These are phyloP conservation scores for Ginglymostoma cirratum DNA, from an alignment of 2,113 vertebrate species.

Conservation along the genomic window DNA sequence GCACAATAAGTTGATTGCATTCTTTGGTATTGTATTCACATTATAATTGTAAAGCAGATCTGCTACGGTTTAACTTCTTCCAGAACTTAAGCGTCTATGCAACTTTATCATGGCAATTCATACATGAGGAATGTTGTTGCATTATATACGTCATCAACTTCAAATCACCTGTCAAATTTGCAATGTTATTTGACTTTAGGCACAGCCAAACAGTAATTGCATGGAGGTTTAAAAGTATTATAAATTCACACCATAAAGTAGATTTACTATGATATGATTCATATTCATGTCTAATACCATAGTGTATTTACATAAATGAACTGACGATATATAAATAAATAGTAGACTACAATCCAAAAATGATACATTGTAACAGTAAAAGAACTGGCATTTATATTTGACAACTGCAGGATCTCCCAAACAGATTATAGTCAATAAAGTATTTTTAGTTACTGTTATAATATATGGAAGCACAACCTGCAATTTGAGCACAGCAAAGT, in stretches of 20 bases:
- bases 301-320: not conserved
- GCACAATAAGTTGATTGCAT: no score
- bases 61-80: not conserved
- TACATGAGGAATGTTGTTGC: not conserved
- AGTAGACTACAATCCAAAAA: not conserved
- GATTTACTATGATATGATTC: not conserved
- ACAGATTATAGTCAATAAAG: not conserved
- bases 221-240: not conserved
- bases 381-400: not conserved
- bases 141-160: not conserved
- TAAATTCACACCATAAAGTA: not conserved
- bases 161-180: not conserved
- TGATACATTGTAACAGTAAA: not conserved
- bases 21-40: no score
- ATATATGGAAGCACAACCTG: not conserved
- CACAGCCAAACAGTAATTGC: not conserved
- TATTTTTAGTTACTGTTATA: slow-evolving; percentile 1
- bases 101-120: not conserved
- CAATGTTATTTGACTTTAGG: not conserved
- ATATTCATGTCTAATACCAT: not conserved
- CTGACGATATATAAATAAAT: no score
- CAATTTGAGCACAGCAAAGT: not conserved
- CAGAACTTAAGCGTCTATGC: not conserved
- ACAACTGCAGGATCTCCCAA: not conserved
- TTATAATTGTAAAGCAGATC: not conserved